Base-by-base conservation (phyloP, 1,140 invertebrate genomes). In the Oncopeltus fasciatus region DNA sequence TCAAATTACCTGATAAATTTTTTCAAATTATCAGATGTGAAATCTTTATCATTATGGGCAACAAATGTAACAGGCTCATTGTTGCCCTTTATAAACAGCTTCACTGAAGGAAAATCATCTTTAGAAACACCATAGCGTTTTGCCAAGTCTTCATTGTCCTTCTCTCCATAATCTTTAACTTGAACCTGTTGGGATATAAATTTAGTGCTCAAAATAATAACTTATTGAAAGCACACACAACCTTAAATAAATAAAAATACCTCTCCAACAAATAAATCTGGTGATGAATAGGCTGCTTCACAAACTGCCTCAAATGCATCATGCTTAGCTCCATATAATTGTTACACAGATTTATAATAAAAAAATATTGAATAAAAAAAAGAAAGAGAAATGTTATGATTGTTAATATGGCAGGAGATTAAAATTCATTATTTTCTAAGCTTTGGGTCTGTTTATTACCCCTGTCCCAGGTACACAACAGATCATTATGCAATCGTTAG, bases 291-390 rank as follows among this genome's bases (percentile, higher is more conserved):
- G 72, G 68, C 95, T 18, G 85, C 80, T 67, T 83, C 82, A 1
- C 91, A 88, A 12, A 98, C 80, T 68, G 85, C 84, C 2, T 82
- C 83, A 74, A 86, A 98, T 31, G 88, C 85, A 67, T 96, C 92
- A 65, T 96, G 92, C 73, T 95, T 95, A 1, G 91, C 86, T 0
- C 93, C 93, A 72, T 95, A 96, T n/a, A n/a, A n/a, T n/a, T n/a
- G n/a, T n/a, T n/a, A n/a, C n/a, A n/a, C n/a, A n/a, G n/a, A n/a
- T n/a, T n/a, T n/a, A n/a, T n/a, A n/a, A n/a, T n/a, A n/a, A n/a
- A n/a, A n/a, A n/a, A n/a, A n/a, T n/a, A n/a, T n/a, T n/a, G n/a
- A n/a, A n/a, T n/a, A n/a, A n/a, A n/a, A n/a, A n/a, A n/a, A n/a
- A n/a, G n/a, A n/a, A n/a, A n/a, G n/a, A n/a, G n/a, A n/a, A n/a